Evolutionary conservation across 2,888 invertebrate species (phyloP).

Genomic region (Sialis fuliginosa): DNA sequence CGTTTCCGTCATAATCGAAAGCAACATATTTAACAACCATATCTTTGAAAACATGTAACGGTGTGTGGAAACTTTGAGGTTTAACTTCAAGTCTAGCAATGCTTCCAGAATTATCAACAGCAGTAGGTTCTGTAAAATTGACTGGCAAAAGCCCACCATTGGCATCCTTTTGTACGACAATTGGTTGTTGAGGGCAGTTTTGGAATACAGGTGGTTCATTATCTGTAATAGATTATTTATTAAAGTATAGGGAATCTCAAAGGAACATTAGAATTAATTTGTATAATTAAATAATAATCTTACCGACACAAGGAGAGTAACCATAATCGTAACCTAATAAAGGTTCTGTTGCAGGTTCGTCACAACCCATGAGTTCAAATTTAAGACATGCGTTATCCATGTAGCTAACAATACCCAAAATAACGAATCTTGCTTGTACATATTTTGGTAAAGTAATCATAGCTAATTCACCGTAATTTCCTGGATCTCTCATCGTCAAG

Average conservation of each 20-base stretch:
- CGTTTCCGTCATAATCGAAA: conserved; percentile 93
- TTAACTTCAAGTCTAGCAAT: conserved; percentile 85
- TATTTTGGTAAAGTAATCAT: conserved; percentile 91
- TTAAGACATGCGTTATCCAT: conserved; percentile 93
- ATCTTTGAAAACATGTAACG: conserved; percentile 74
- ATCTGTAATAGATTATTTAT: conserved; percentile 32
- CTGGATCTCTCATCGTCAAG: conserved; percentile 86
- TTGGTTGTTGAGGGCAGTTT: conserved; percentile 87
- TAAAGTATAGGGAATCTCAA: conserved; percentile 1
- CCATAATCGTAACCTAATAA: conserved; percentile 85
- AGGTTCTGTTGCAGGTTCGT: conserved; percentile 66
- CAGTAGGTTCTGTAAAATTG: conserved; percentile 84
- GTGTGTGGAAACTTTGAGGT: conserved; percentile 79
- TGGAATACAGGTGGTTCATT: conserved; percentile 94
- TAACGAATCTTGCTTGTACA: conserved; percentile 84
- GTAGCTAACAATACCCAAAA: conserved; percentile 88
- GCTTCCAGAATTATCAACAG: conserved; percentile 89
- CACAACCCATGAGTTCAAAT: conserved; percentile 92
- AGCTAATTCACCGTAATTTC: conserved; percentile 89
- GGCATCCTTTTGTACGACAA: conserved; percentile 72
- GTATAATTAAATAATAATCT: conserved; percentile 16
- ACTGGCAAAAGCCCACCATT: conserved; percentile 81
- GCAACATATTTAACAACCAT: conserved; percentile 90
- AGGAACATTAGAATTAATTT: background rate
- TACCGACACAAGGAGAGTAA: conserved; percentile 80